A percentile compares a stretch with the other conserved stretches of the same genome.
These are phyloP conservation scores for Bos taurus DNA, from an alignment of 2,113 vertebrate species.

Conservation along the genomic window DNA sequence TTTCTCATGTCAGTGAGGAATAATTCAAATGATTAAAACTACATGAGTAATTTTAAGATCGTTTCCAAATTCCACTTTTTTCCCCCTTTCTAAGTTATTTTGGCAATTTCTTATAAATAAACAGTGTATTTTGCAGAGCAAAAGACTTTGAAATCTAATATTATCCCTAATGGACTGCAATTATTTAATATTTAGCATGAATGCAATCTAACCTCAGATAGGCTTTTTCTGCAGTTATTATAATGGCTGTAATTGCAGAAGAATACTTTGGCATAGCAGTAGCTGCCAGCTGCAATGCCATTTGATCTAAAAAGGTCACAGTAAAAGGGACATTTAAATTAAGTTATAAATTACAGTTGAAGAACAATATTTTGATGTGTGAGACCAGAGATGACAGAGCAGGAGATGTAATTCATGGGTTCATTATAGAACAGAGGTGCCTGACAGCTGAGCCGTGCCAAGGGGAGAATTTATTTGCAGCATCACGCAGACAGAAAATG, in stretches of 20 bases:
- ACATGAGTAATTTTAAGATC: neutral
- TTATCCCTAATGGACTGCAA: slow-evolving; percentile 60
- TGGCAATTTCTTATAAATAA: neutral
- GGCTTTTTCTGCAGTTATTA: slow-evolving; percentile 55
- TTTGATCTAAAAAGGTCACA: slow-evolving; percentile 82
- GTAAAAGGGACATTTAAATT: slow-evolving; percentile 84
- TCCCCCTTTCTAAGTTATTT: neutral
- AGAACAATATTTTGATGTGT: slow-evolving; percentile 89
- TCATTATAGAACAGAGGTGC: slow-evolving; percentile 84
- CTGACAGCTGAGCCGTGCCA: slow-evolving; percentile 87
- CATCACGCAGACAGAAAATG: slow-evolving; percentile 76
- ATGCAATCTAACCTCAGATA: slow-evolving; percentile 34
- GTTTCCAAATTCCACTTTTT: neutral
- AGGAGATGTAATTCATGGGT: slow-evolving; percentile 85
- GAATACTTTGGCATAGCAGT: slow-evolving; percentile 71
- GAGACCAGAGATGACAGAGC: slow-evolving; percentile 83
- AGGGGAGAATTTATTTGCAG: slow-evolving; percentile 82
- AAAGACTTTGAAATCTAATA: slow-evolving; percentile 43
- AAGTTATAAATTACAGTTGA: slow-evolving; percentile 87
- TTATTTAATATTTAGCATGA: slow-evolving; percentile 68
- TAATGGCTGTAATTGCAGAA: slow-evolving; percentile 79
- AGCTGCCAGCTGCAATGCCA: slow-evolving; percentile 77
- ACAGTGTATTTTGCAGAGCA: slow-evolving; percentile 29
- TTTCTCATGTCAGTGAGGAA: neutral
- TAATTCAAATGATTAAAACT: neutral